phyloP scores from a whole-genome alignment of 2,113 vertebrate species.

The Proteles cristata region DNA sequence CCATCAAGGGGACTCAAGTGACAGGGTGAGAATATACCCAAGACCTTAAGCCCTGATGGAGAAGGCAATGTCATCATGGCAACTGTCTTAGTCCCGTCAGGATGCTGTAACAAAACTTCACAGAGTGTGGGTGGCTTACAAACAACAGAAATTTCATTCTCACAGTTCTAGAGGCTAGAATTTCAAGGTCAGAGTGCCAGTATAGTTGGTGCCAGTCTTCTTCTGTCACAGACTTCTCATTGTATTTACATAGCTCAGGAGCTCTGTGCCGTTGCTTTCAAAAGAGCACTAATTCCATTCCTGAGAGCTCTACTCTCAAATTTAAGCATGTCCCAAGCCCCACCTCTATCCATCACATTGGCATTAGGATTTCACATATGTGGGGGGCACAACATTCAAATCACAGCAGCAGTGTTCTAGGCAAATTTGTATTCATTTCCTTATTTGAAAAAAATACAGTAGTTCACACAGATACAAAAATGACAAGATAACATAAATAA shows the following conservation, averaged over 20 bases:
- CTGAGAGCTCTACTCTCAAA: not conserved
- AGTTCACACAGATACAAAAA: not conserved
- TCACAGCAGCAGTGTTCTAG: not conserved
- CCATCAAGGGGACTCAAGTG: not conserved
- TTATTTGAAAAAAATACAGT: not conserved
- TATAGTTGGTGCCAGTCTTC: not conserved
- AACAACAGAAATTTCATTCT: not conserved
- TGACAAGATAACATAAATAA: not conserved
- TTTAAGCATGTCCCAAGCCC: not conserved
- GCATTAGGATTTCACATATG: not conserved
- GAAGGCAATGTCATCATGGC: not conserved
- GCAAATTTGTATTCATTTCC: not conserved
- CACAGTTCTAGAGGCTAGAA: not conserved
- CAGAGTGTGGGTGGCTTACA: not conserved
- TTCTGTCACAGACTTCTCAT: not conserved
- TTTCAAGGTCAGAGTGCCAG: not conserved
- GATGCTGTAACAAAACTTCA: not conserved
- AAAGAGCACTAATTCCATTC: not conserved
- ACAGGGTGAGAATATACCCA: not conserved
- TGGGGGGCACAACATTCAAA: not conserved
- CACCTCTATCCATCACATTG: not conserved
- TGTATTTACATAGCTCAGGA: not conserved
- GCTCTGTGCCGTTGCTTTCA: not conserved
- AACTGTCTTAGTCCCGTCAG: not conserved
- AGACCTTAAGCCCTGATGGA: not conserved